phyloP scores from a whole-genome alignment of 2,797 vertebrate species.

The Hippopotamyrus pictus region DNA sequence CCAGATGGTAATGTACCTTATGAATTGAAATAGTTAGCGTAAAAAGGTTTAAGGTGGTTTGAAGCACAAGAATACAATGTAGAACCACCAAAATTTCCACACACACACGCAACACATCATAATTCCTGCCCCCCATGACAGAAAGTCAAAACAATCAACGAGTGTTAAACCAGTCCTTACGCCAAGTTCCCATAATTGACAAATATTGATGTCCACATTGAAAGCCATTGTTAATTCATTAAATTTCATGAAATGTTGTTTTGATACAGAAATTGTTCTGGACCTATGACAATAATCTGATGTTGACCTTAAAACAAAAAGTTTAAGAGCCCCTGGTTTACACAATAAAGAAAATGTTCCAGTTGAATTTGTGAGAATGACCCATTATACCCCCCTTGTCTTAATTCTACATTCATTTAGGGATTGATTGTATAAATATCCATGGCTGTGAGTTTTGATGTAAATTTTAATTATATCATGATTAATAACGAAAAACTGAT shows the following conservation, averaged over 20 bases:
- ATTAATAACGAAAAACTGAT: neutral
- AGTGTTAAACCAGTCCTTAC: neutral
- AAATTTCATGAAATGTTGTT: neutral
- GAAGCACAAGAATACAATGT: neutral
- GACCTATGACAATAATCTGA: neutral
- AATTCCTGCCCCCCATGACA: neutral
- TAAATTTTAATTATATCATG: neutral
- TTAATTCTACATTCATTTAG: neutral
- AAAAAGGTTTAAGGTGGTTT: neutral
- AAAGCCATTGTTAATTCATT: neutral
- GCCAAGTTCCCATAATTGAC: neutral
- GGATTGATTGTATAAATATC: neutral
- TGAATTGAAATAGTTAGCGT: neutral
- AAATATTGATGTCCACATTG: neutral
- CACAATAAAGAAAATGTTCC: neutral
- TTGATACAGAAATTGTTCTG: neutral
- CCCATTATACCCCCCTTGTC: neutral
- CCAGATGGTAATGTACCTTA: neutral
- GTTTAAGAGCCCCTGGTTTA: neutral
- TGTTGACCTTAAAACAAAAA: neutral
- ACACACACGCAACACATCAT: neutral
- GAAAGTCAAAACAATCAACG: neutral
- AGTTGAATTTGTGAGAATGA: neutral
- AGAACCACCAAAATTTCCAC: neutral
- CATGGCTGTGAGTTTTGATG: neutral